phyloP scores from a whole-genome alignment of 2,888 invertebrate genomes.

The Pyrochroa serraticornis region DNA sequence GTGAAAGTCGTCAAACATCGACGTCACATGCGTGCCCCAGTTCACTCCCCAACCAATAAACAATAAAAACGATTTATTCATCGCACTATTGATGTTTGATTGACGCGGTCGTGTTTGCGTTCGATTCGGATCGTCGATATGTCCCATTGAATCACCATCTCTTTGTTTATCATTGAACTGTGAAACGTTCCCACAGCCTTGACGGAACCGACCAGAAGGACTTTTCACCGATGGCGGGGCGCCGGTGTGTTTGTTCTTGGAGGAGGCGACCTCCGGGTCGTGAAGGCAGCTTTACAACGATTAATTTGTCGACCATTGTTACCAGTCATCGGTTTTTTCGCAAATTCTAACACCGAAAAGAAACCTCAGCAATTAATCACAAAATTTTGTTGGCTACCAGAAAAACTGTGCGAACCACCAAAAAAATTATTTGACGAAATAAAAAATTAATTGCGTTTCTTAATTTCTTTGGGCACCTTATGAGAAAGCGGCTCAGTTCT shows the following conservation, averaged over 20 bases:
- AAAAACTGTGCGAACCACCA: no score
- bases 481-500: no score
- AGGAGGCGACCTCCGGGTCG: neutral
- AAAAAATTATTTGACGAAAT: no score
- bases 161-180: slow-evolving; percentile 44
- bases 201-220: slow-evolving; percentile 31
- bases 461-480: no score
- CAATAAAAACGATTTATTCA: neutral
- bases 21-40: neutral
- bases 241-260: slow-evolving; percentile 17
- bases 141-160: slow-evolving; percentile 38
- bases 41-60: neutral
- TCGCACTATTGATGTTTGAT: neutral
- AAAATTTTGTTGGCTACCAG: no score
- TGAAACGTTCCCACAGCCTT: slow-evolving; percentile 45
- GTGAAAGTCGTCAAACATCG: no score
- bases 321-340: no score
- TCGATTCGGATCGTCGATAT: slow-evolving; percentile 10
- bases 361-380: no score
- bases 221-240: slow-evolving; percentile 20
- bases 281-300: no score
- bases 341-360: no score
- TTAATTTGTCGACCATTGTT: no score
- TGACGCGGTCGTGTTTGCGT: slow-evolving; percentile 1
- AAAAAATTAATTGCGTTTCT: no score